Percentiles rank a stretch among this genome's conserved stretches.
phyloP scores from a whole-genome alignment of 1,140 invertebrate genomes.

The Panagrolaimus sp. region DNA sequence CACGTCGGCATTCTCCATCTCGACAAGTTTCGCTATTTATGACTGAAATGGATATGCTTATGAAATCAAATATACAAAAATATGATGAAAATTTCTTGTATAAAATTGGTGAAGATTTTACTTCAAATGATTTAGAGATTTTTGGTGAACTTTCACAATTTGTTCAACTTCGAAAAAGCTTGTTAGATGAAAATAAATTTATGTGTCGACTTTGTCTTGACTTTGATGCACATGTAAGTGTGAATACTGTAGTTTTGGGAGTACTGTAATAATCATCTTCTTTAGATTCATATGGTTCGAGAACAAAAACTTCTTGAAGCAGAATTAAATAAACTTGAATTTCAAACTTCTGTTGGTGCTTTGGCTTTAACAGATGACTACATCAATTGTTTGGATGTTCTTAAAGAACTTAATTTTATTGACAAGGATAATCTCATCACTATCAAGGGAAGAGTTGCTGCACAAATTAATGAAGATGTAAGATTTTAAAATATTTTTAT shows the following conservation, averaged over 20 bases:
- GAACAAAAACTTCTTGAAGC: background rate
- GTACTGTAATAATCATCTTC: background rate
- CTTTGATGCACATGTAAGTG: conserved; percentile 46
- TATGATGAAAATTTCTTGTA: conserved; percentile 55
- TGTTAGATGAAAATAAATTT: conserved; percentile 58
- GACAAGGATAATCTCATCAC: conserved; percentile 69
- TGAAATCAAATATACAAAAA: background rate
- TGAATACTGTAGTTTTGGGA: background rate
- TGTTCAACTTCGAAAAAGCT: conserved; percentile 69
- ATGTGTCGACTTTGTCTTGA: conserved; percentile 30
- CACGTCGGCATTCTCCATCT: conserved; percentile 62
- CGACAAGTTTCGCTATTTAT: conserved; percentile 66
- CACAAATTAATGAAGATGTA: conserved; percentile 77
- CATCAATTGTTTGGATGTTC: conserved; percentile 73
- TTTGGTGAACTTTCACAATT: conserved; percentile 69
- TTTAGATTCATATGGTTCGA: background rate
- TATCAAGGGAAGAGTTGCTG: conserved; percentile 85
- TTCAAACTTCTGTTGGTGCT: conserved; percentile 71
- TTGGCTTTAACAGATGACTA: conserved; percentile 82
- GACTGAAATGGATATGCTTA: conserved; percentile 61
- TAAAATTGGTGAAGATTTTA: conserved; percentile 65
- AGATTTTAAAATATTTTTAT: conserved; percentile 10
- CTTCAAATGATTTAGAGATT: conserved; percentile 63
- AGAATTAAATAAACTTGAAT: conserved; percentile 27
- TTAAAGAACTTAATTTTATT: conserved; percentile 70